Evolutionary conservation across 2,888 invertebrate species (phyloP).

Genomic region (Alviniconcha strummeri): DNA sequence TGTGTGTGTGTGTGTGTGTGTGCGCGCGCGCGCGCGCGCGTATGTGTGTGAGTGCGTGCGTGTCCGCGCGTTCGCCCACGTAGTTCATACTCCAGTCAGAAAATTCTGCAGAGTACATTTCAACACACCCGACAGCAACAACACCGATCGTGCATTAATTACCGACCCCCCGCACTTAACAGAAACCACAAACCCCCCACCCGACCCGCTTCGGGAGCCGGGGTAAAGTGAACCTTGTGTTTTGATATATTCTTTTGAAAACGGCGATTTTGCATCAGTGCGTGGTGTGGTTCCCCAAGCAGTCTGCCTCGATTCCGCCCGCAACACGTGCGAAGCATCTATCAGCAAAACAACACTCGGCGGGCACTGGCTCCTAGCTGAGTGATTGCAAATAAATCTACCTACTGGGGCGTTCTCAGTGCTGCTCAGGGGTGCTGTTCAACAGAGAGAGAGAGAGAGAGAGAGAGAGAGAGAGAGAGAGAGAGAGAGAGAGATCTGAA

Average conservation of each 20-base stretch:
- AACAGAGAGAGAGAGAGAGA: background rate
- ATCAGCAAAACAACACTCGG: conserved; percentile 11
- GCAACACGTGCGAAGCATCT: conserved; percentile 23
- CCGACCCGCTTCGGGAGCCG: background rate
- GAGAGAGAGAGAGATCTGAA: background rate
- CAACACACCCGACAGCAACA: too few relatives aligned
- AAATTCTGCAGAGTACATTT: too few relatives aligned
- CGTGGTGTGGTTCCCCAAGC: background rate
- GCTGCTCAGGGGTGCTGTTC: background rate
- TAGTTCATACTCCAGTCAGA: background rate
- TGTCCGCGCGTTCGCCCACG: background rate
- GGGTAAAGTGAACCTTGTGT: background rate
- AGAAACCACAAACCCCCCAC: too few relatives aligned
- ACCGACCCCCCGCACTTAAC: background rate
- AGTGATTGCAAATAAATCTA: conserved; percentile 15
- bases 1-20: background rate
- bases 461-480: background rate
- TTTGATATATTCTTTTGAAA: background rate
- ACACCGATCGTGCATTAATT: background rate
- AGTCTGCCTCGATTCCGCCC: background rate
- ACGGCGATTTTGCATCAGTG: background rate
- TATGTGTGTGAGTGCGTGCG: background rate
- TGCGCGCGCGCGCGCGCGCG: too few relatives aligned
- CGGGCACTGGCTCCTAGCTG: background rate
- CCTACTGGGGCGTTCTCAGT: background rate